A percentile compares a stretch with the other conserved stretches of the same genome.
phyloP scores from a whole-genome alignment of 2,888 invertebrate species.

The Andricus quercusramuli region DNA sequence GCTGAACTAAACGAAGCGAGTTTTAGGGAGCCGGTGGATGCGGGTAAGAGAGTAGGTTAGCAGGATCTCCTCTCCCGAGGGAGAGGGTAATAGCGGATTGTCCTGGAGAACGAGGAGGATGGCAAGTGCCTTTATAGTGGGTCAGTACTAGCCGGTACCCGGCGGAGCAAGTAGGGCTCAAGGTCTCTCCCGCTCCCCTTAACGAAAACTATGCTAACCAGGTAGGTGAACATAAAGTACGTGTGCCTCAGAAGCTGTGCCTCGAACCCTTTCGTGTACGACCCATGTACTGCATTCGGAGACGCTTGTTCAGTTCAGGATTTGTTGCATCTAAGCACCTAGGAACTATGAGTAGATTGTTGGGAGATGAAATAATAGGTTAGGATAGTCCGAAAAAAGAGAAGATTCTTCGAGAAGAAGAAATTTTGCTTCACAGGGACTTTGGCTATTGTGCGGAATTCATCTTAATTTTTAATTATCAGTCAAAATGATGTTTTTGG shows the following conservation, averaged over 20 bases:
- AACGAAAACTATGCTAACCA: conserved; percentile 65
- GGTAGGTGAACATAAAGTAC: conserved; percentile 66
- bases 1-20: conserved; percentile 59
- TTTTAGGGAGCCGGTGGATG: conserved; percentile 62
- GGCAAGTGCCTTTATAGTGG: conserved; percentile 78
- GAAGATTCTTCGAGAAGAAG: neutral
- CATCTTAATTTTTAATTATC: neutral
- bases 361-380: neutral
- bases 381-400: neutral
- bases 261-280: conserved; percentile 43
- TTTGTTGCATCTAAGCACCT: neutral
- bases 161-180: conserved; percentile 72
- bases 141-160: conserved; percentile 76
- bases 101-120: conserved; percentile 71
- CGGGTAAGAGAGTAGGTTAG: conserved; percentile 73
- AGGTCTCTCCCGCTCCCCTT: conserved; percentile 70
- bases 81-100: conserved; percentile 68
- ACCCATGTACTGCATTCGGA: conserved; percentile 51
- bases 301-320: neutral
- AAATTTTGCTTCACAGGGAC: neutral
- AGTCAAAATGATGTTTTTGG: neutral
- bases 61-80: conserved; percentile 69
- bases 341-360: neutral
- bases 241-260: conserved; percentile 19
- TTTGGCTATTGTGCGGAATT: neutral